Conservation (phyloP, 2,113 vertebrate genomes). For the Eira barbara region DNA sequence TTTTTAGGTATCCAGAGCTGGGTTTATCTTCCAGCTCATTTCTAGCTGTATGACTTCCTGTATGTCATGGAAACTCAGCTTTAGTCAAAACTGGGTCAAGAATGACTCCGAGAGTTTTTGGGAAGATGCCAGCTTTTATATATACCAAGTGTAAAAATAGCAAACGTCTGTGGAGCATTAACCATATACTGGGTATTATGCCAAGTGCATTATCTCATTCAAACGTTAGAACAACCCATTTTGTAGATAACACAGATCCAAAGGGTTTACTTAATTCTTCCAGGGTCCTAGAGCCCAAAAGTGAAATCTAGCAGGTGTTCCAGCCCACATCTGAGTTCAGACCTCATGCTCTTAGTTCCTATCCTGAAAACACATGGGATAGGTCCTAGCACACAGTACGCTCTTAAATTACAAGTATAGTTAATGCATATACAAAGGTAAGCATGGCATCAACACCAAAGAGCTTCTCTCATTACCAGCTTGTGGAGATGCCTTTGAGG, state of each 20-base stretch:
- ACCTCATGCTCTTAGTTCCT: background rate
- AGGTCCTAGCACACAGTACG: background rate
- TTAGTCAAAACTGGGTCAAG: background rate
- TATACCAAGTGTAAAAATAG: background rate
- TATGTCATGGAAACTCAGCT: background rate
- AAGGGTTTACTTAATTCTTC: background rate
- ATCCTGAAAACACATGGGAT: background rate
- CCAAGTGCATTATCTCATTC: background rate
- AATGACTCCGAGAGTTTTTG: background rate
- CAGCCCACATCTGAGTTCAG: background rate
- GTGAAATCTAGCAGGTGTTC: background rate
- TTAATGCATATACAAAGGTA: background rate
- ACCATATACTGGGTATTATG: background rate
- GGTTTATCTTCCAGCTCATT: background rate
- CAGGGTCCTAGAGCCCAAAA: background rate
- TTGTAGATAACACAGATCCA: background rate
- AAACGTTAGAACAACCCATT: background rate
- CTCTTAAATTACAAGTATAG: background rate
- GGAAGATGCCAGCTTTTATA: background rate
- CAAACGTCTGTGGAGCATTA: background rate
- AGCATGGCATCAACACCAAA: background rate
- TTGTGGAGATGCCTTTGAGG: background rate
- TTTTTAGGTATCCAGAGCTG: background rate
- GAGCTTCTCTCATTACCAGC: background rate
- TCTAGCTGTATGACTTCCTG: background rate